These are phyloP conservation scores for Ochotona curzoniae DNA, from an alignment of 2,113 vertebrate species.

Conservation along the genomic window DNA sequence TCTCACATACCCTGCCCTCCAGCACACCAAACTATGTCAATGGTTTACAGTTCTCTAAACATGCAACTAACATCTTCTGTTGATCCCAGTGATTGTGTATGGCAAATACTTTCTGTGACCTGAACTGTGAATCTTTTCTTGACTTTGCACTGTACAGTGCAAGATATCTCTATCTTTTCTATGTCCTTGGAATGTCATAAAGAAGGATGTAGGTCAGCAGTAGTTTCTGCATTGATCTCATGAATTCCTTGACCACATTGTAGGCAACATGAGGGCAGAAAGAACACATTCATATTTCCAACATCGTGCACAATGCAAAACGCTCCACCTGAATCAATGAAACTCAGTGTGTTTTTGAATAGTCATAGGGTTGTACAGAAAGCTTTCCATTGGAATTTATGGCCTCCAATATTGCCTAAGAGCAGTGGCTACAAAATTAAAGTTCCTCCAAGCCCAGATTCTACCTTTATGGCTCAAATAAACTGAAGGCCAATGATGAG, in stretches of 20 bases:
- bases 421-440: not conserved
- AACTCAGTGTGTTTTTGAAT: not conserved
- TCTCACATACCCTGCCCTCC: no score
- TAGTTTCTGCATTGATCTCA: not conserved
- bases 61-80: not conserved
- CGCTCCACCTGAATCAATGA: not conserved
- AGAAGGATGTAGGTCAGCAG: not conserved
- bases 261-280: not conserved
- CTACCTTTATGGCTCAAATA: not conserved
- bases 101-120: not conserved
- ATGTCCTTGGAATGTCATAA: not conserved
- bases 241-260: not conserved
- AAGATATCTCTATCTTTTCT: not conserved
- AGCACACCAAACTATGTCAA: not conserved
- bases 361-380: not conserved
- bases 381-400: not conserved
- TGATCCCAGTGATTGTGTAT: not conserved
- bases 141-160: not conserved
- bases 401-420: not conserved
- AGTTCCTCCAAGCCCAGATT: not conserved
- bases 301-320: not conserved
- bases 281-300: not conserved
- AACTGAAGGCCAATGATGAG: not conserved
- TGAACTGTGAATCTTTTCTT: not conserved
- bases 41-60: not conserved